A percentile compares a stretch with the other conserved stretches of the same genome.
phyloP scores from a whole-genome alignment of 2,113 vertebrate genomes.

The Anhinga rufa region DNA sequence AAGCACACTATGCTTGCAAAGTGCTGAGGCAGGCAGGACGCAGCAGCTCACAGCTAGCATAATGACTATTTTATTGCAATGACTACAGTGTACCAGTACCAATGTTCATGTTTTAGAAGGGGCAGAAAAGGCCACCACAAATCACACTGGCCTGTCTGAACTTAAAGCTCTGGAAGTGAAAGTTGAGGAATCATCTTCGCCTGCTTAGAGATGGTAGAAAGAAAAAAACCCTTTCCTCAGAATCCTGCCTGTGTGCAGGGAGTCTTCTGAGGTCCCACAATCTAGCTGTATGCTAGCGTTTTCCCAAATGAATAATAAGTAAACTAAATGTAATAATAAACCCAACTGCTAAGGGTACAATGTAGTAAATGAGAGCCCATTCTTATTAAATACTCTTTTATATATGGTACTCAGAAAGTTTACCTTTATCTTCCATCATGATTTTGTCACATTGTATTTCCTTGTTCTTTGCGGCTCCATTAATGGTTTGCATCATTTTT shows the following conservation, averaged over 20 bases:
- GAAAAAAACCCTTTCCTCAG: not conserved
- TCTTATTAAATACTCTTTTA: not conserved
- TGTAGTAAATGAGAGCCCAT: not conserved
- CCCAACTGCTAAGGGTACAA: not conserved
- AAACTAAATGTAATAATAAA: not conserved
- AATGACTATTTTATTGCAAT: not conserved
- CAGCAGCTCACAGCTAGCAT: not conserved
- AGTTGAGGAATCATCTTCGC: not conserved
- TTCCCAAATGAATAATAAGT: not conserved
- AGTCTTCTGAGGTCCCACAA: not conserved
- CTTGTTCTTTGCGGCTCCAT: slow-evolving; percentile 78
- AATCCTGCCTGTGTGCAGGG: not conserved
- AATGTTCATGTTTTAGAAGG: not conserved
- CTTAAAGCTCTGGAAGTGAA: not conserved
- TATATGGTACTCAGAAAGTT: not conserved
- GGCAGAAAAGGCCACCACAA: not conserved
- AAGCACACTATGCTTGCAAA: not conserved
- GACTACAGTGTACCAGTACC: not conserved
- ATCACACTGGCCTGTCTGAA: not conserved
- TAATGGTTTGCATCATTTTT: slow-evolving; percentile 83
- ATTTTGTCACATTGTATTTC: slow-evolving; percentile 79
- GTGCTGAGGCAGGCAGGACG: not conserved
- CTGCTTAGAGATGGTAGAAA: not conserved
- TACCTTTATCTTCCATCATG: slow-evolving; percentile 78
- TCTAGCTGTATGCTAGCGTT: not conserved